Evolutionary conservation across 1,140 invertebrate species (phyloP).

Genomic region (Aphaenogaster floridana): DNA sequence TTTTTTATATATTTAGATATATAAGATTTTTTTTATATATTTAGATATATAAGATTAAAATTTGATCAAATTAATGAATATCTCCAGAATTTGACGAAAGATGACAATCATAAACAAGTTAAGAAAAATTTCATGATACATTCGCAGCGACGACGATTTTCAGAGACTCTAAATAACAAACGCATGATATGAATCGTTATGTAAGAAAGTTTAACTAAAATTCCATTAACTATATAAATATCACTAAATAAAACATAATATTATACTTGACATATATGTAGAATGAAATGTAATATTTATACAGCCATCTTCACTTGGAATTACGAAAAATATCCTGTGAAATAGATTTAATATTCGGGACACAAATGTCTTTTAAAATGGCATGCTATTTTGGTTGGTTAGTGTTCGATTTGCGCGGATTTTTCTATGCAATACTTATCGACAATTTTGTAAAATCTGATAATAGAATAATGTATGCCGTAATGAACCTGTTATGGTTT

Average conservation of each 20-base stretch:
- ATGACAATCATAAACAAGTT: neutral
- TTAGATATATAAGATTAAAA: slow-evolving; percentile 1
- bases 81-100: neutral
- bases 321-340: slow-evolving; percentile 21
- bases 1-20: neutral
- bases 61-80: slow-evolving; percentile 17
- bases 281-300: neutral
- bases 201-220: neutral
- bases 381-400: neutral
- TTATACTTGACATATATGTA: neutral
- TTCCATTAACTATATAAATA: neutral
- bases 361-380: slow-evolving; percentile 20
- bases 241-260: neutral
- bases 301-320: slow-evolving; percentile 17
- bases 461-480: neutral
- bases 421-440: neutral
- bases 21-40: neutral
- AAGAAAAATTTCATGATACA: neutral
- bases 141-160: neutral
- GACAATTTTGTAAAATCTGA: neutral
- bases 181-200: neutral
- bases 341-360: slow-evolving; percentile 6
- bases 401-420: neutral
- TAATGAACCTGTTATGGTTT: neutral
- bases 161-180: neutral